These are phyloP conservation scores for Dysmachus trigonus DNA, from an alignment of 2,888 invertebrate species.

Conservation along the genomic window DNA sequence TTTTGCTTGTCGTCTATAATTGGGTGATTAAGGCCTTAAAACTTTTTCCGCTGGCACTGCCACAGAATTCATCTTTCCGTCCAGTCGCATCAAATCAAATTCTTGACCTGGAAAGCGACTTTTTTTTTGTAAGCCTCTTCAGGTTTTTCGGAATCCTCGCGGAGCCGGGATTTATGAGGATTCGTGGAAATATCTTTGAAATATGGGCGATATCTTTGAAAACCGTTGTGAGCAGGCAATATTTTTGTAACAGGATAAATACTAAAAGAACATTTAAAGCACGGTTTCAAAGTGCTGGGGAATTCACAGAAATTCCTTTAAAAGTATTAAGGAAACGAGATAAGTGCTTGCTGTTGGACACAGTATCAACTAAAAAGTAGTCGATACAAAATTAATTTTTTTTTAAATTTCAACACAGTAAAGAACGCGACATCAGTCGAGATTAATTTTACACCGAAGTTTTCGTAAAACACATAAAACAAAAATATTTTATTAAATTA, in stretches of 20 bases:
- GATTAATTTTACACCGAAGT: too few species aligned
- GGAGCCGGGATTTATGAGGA: neutral
- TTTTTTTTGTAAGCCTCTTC: neutral
- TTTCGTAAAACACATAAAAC: too few species aligned
- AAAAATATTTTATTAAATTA: too few species aligned
- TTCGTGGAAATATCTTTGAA: neutral
- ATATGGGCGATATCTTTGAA: neutral
- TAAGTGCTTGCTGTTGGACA: neutral
- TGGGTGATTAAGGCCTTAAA: constrained; percentile 34
- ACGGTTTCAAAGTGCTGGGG: neutral
- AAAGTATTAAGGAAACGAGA: neutral
- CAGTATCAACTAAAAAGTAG: neutral
- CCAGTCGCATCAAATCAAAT: neutral
- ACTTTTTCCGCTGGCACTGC: constrained; percentile 1
- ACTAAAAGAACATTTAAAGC: neutral
- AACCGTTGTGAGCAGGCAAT: neutral
- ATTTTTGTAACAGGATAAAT: too few species aligned
- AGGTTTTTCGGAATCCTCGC: neutral
- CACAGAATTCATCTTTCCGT: constrained; percentile 6
- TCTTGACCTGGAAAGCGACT: constrained; percentile 25
- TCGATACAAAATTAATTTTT: too few species aligned
- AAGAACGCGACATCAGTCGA: too few species aligned
- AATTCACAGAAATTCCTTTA: neutral
- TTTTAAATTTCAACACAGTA: too few species aligned
- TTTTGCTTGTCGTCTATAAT: constrained; percentile 27